Base-by-base conservation (phyloP, 1,140 invertebrate genomes). In the Paralvinella palmiformis region DNA sequence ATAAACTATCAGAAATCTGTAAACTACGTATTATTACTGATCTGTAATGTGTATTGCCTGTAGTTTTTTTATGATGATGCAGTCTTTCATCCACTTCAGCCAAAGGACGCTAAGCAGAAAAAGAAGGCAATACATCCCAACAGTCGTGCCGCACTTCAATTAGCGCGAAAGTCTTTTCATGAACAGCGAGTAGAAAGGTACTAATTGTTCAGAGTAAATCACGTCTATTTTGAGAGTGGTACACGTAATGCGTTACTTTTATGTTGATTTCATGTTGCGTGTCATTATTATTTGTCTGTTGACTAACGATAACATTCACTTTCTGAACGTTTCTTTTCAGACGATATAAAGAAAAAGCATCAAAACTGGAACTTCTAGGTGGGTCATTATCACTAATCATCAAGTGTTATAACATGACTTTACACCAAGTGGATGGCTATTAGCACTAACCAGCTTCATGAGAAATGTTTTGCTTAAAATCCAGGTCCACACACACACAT, bases 311-410 rank as follows among this genome's bases (percentile, higher is more conserved):
- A n/a, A n/a, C n/a, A n/a, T n/a, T n/a, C n/a, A n/a, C n/a, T n/a
- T n/a, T n/a, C n/a, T n/a, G n/a, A n/a, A n/a, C n/a, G n/a, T 52
- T 20, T n/a, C 31, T 52, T 52, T 52, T 52, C 48, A 52, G 48
- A 29, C 24, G 31, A 15, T 29, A 52, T 22, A 52, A 52, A 52
- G 31, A 22, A 52, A 52, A 52, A 52, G 24, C 48, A 52, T 52
- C 31, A n/a, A 52, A 52, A 52, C 24, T 52, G 31, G 48, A 52
- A 52, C 4, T 52, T 52, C 48, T 52, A 20, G 48, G 48, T 52
- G 31, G 24, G 48, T 52, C n/a, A n/a, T n/a, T n/a, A n/a, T n/a
- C n/a, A n/a, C n/a, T n/a, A n/a, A n/a, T n/a, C n/a, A n/a, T n/a
- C n/a, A n/a, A n/a, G n/a, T n/a, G n/a, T n/a, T n/a, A n/a, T n/a